Evolutionary conservation across 1,140 invertebrate genomes (phyloP).

Genomic region (Bathynomus jamesi): DNA sequence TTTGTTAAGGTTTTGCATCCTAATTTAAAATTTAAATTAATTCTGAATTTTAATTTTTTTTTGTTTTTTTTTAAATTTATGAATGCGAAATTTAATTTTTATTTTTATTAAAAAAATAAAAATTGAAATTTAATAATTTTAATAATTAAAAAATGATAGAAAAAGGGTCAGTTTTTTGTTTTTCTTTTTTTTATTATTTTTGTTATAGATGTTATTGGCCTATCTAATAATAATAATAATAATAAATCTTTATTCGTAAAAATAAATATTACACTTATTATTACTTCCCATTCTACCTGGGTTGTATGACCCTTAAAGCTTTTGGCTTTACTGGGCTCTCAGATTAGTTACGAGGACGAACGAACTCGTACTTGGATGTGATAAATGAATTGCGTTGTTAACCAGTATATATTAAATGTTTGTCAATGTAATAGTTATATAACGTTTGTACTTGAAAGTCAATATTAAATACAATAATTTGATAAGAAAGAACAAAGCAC

Average conservation of each 20-base stretch:
- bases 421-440: no score
- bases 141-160: not conserved
- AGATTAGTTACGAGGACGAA: not conserved
- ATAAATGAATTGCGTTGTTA: no score
- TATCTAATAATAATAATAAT: not conserved
- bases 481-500: no score
- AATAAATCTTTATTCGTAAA: not conserved
- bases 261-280: not conserved
- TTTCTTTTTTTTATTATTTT: not conserved
- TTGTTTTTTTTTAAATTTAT: not conserved
- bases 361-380: no score
- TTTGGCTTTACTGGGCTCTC: not conserved
- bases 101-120: not conserved
- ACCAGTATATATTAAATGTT: no score
- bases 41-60: not conserved
- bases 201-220: not conserved
- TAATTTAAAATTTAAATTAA: not conserved
- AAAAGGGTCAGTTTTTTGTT: not conserved
- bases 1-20: not conserved
- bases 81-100: not conserved
- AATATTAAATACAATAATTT: no score
- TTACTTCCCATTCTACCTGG: not conserved
- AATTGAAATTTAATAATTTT: not conserved
- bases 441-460: no score
- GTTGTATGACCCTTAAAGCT: no score